phyloP scores from a whole-genome alignment of 2,797 vertebrate species.

The Sebastes flavidus region DNA sequence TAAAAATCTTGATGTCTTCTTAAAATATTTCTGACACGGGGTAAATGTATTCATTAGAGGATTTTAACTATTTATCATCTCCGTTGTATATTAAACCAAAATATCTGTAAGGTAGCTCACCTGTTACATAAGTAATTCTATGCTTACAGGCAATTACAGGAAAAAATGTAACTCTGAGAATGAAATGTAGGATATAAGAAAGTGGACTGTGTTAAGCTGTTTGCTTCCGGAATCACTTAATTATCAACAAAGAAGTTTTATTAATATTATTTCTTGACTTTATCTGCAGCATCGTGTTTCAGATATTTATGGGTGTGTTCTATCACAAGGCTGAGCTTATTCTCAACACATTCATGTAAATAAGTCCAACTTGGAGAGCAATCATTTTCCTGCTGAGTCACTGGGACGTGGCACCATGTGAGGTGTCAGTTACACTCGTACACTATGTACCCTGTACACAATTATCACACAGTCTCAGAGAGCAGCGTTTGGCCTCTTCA shows the following conservation, averaged over 20 bases:
- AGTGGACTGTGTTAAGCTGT: neutral
- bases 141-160: neutral
- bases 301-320: neutral
- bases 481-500: neutral
- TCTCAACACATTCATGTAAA: neutral
- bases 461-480: neutral
- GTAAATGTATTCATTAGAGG: neutral
- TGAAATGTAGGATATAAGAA: neutral
- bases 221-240: too few species aligned
- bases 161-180: neutral
- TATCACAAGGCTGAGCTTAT: neutral
- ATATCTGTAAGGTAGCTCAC: neutral
- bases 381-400: conserved; percentile 14
- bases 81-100: neutral
- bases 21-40: neutral
- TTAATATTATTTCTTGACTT: neutral
- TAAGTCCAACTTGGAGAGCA: neutral
- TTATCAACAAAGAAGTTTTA: neutral
- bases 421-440: conserved; percentile 7
- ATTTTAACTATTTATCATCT: neutral
- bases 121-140: neutral
- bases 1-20: neutral
- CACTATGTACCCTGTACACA: neutral
- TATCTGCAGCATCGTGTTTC: neutral
- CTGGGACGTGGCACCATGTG: neutral